A percentile compares a stretch with the other conserved stretches of the same genome.
phyloP scores from a whole-genome alignment of 2,113 vertebrate genomes.

The Nyctibius bracteatus region DNA sequence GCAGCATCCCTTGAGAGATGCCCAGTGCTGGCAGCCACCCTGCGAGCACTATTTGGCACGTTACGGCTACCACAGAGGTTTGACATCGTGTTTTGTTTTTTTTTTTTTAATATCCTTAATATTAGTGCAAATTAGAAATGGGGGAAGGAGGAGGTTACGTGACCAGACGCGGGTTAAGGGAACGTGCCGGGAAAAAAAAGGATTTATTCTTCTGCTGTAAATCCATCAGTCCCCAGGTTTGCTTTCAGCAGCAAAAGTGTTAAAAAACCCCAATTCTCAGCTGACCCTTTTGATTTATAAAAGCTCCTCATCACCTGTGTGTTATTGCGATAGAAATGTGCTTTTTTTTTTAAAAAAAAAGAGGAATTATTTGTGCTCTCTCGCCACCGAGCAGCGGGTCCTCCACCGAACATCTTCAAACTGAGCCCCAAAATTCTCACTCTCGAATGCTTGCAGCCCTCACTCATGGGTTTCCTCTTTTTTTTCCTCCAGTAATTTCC shows the following conservation, averaged over 20 bases:
- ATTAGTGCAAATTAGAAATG: conserved; percentile 54
- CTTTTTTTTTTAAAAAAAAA: not conserved
- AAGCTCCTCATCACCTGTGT: not conserved
- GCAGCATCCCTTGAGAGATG: not conserved
- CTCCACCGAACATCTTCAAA: not conserved
- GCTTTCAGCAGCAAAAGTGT: not conserved
- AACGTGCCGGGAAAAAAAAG: rapidly evolving
- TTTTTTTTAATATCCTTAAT: not conserved
- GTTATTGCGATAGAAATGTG: conserved; percentile 36
- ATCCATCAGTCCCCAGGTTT: not conserved
- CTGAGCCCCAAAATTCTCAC: not conserved
- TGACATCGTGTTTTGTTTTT: not conserved
- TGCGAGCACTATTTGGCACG: not conserved
- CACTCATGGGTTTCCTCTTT: not conserved
- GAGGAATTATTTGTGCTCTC: not conserved
- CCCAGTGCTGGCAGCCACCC: not conserved
- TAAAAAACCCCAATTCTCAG: not conserved
- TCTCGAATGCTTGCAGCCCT: not conserved
- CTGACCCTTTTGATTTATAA: not conserved
- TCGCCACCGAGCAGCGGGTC: rapidly evolving
- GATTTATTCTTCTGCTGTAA: not conserved
- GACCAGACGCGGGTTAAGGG: not conserved
- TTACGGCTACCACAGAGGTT: not conserved
- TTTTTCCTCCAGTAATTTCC: not conserved
- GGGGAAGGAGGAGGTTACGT: not conserved